Conservation (phyloP, 2,888 invertebrate species). For the Andricus curvator region DNA sequence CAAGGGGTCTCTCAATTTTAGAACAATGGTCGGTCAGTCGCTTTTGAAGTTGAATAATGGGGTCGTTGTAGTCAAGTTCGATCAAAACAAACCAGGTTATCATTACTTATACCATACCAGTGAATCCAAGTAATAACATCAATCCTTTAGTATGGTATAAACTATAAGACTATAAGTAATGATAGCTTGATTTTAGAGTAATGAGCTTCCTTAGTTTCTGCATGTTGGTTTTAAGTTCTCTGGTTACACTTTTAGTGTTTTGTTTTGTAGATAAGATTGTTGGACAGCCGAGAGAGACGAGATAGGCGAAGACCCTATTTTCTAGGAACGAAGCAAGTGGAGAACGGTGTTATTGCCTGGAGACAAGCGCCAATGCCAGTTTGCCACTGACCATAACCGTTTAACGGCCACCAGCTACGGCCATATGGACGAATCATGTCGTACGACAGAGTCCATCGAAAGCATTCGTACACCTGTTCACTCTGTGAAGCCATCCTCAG, state of each 20-base stretch:
- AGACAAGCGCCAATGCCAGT: conserved; percentile 40
- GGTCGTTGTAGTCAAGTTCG: background rate
- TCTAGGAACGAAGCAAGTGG: conserved; percentile 45
- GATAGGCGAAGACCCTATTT: conserved; percentile 25
- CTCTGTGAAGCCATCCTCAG: conserved; percentile 40
- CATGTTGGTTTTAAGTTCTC: background rate
- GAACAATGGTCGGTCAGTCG: background rate
- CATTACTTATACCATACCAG: too few species aligned
- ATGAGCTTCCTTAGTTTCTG: background rate
- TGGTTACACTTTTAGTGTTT: conserved; percentile 6
- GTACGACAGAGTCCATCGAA: conserved; percentile 54
- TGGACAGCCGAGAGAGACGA: conserved; percentile 10
- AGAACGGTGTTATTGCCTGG: conserved; percentile 52
- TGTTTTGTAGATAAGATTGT: conserved; percentile 8
- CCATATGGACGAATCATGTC: conserved; percentile 58
- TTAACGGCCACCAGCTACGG: conserved; percentile 49
- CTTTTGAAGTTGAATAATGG: background rate
- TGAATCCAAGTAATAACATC: too few species aligned
- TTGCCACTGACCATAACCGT: conserved; percentile 52
- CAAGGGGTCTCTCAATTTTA: background rate
- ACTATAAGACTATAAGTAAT: too few species aligned
- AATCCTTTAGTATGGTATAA: too few species aligned
- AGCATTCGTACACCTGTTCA: conserved; percentile 52
- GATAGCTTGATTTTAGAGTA: background rate
- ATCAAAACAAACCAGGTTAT: too few species aligned